These are phyloP conservation scores for Cosmia trapezina DNA, from an alignment of 2,888 invertebrate species.

Conservation along the genomic window DNA sequence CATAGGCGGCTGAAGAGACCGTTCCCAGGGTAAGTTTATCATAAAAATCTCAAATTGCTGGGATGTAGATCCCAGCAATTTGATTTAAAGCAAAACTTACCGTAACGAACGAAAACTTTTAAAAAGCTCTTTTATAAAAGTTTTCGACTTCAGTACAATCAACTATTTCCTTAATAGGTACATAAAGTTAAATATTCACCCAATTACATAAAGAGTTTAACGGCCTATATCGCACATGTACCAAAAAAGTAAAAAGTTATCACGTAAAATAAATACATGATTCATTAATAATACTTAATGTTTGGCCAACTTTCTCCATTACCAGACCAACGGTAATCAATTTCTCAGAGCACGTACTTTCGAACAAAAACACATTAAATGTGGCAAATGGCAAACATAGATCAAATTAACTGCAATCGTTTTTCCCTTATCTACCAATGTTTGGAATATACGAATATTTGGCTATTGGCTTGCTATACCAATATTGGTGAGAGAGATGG, in stretches of 20 bases:
- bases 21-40: slow-evolving; percentile 83
- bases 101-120: no score
- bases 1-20: slow-evolving; percentile 81
- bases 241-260: slow-evolving; percentile 31
- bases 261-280: slow-evolving; percentile 49
- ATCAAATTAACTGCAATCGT: slow-evolving; percentile 68
- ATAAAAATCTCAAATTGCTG: background rate
- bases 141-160: background rate
- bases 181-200: background rate
- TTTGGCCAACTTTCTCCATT: slow-evolving; percentile 62
- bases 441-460: slow-evolving; percentile 44
- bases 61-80: no score
- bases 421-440: slow-evolving; percentile 52
- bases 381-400: slow-evolving; percentile 68
- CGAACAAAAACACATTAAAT: slow-evolving; percentile 73
- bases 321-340: slow-evolving; percentile 51
- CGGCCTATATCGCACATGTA: slow-evolving; percentile 7
- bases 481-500: slow-evolving; percentile 28
- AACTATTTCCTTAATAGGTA: background rate
- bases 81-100: background rate
- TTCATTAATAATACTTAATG: slow-evolving; percentile 55
- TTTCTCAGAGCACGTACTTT: slow-evolving; percentile 66
- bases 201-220: slow-evolving; percentile 19
- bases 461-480: slow-evolving; percentile 12
- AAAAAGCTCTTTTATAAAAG: background rate